Base-by-base conservation (phyloP, 1,140 invertebrate genomes). In the Rhizoglyphus robini region DNA sequence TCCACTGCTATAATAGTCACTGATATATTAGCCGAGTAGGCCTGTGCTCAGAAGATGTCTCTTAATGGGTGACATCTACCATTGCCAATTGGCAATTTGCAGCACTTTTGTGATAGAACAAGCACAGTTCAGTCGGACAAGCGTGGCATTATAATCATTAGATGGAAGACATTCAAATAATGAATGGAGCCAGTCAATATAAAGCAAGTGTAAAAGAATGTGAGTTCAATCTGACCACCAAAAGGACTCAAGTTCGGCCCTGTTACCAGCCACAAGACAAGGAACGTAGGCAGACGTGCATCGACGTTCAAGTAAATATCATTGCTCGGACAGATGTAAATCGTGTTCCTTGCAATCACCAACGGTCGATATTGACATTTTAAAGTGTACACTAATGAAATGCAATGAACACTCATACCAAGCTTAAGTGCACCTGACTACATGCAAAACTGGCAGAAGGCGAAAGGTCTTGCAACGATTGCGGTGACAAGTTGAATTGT, bases 141-240 rank as follows among this genome's bases (percentile, higher is more conserved):
- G 51, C 51, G 51, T 54, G 51, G 51, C 8, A 8, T 54, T n/a
- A n/a, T n/a, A n/a, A n/a, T n/a, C n/a, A n/a, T n/a, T 54, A 8
- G 23, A 23, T 54, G 20, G 8, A 5, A 20, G 8, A 54, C 8
- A 5, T 5, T 54, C 15, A 8, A 5, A 5, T 8, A 8, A 54
- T 54, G 23, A 54, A 54, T 54, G 51, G 31, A 23, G 8, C 51
- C 51, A 54, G 20, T 54, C 8, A 8, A 54, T 54, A 23, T 32
- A 8, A 20, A 54, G n/a, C n/a, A n/a, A n/a, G n/a, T n/a, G n/a
- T 54, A 54, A 54, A 11, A 54, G 51, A 54, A 54, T 54, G 8
- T 15, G 20, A 54, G 51, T 11, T 54, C 23, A 54, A 54, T 54
- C n/a, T n/a, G n/a, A 8, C 8, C 20, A 32, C 8, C 51, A n/a